Percentiles rank a stretch among this genome's conserved stretches.
Evolutionary conservation across 2,113 vertebrate genomes (phyloP).

Genomic region (Choloepus hoffmanni): DNA sequence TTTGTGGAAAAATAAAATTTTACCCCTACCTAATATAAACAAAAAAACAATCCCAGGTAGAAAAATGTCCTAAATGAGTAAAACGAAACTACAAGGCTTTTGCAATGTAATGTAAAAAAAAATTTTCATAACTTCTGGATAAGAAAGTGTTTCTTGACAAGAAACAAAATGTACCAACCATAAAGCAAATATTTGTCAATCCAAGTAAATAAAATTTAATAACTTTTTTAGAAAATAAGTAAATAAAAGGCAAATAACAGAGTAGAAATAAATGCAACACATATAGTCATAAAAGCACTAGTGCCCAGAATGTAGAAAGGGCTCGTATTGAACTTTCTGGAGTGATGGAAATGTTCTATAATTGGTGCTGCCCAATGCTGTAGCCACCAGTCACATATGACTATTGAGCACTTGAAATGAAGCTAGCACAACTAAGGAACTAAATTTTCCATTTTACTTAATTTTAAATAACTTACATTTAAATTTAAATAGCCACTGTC

Average conservation of each 20-base stretch:
- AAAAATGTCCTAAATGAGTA: constrained; percentile 4
- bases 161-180: background rate
- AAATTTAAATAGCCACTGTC: background rate
- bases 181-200: background rate
- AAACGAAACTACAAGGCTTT: background rate
- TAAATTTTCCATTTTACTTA: background rate
- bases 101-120: background rate
- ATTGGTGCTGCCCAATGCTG: no score
- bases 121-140: background rate
- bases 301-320: background rate
- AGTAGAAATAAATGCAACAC: background rate
- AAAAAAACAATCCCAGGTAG: background rate
- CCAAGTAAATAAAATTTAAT: background rate
- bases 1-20: background rate
- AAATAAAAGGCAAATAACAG: background rate
- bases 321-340: background rate
- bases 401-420: no score
- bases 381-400: no score
- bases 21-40: background rate
- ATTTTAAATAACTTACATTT: background rate
- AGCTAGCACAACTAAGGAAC: no score
- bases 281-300: background rate
- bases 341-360: no score
- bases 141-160: background rate
- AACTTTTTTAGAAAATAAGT: background rate